Evolutionary conservation across 2,797 vertebrate species (phyloP).

Genomic region (Pseudochromis fuscus): DNA sequence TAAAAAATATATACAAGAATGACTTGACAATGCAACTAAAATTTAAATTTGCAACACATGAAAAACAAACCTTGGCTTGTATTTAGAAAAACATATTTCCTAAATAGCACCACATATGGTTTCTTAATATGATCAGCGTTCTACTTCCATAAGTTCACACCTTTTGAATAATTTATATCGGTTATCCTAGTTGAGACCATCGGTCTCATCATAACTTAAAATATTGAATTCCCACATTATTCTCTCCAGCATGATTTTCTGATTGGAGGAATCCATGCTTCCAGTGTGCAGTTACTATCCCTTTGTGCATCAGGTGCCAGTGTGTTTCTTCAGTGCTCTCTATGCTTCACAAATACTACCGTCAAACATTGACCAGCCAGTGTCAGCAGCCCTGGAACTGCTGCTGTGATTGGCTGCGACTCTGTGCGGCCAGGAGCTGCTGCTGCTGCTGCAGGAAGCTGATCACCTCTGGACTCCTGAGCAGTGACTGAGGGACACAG

Average conservation of each 20-base stretch:
- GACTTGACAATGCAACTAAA: neutral
- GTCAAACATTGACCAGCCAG: neutral
- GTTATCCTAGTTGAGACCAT: slow-evolving; percentile 6
- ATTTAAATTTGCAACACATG: neutral
- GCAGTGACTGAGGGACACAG: slow-evolving; percentile 87
- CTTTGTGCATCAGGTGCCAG: slow-evolving; percentile 1
- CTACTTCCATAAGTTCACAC: neutral
- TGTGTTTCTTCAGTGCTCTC: slow-evolving; percentile 12
- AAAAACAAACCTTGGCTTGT: slow-evolving; percentile 22
- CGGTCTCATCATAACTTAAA: neutral
- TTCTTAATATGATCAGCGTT: slow-evolving; percentile 1
- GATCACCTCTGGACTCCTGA: slow-evolving; percentile 97
- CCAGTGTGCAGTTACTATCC: slow-evolving; percentile 19
- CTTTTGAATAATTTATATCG: neutral
- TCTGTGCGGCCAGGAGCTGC: slow-evolving; percentile 91
- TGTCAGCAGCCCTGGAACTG: slow-evolving; percentile 86
- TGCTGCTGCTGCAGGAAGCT: slow-evolving; percentile 97
- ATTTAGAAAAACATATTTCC: slow-evolving; percentile 2
- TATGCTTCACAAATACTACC: slow-evolving; percentile 1
- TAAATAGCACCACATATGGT: slow-evolving; percentile 14
- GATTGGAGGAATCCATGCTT: slow-evolving; percentile 1
- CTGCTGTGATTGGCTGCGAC: slow-evolving; percentile 89
- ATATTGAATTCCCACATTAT: neutral
- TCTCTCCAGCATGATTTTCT: neutral
- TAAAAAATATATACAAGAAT: neutral